These are phyloP conservation scores for Macrochelys suwanniensis DNA, from an alignment of 2,797 vertebrate genomes.

Conservation along the genomic window DNA sequence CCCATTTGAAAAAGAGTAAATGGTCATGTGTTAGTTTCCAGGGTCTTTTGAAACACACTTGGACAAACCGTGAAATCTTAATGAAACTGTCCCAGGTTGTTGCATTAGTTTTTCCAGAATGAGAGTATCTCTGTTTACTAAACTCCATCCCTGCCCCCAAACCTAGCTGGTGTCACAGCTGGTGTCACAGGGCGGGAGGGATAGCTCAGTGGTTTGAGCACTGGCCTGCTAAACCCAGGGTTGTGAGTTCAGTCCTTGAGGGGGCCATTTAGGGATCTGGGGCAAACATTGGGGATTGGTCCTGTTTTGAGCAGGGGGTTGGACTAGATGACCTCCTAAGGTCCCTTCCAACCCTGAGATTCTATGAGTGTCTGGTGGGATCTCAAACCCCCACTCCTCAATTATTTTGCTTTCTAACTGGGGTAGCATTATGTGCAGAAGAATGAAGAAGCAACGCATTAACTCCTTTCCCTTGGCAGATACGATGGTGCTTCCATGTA, in stretches of 20 bases:
- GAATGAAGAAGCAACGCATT: not conserved
- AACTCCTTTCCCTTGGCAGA: not conserved
- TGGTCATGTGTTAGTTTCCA: not conserved
- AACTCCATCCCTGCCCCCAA: not conserved
- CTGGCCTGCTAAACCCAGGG: no score
- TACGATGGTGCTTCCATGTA: not conserved
- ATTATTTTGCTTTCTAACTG: not conserved
- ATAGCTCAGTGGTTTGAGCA: no score
- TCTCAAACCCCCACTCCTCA: not conserved
- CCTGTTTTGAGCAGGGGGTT: no score
- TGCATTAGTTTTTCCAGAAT: not conserved
- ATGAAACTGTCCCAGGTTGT: not conserved
- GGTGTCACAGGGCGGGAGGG: no score
- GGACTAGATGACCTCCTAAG: no score
- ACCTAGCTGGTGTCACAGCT: conserved; percentile 9
- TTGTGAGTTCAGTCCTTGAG: no score
- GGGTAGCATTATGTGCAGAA: not conserved
- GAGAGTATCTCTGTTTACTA: not conserved
- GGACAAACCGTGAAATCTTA: not conserved
- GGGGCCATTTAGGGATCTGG: no score
- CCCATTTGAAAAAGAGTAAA: not conserved
- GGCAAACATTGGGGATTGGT: no score
- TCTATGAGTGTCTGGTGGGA: not conserved
- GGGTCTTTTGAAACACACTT: not conserved
- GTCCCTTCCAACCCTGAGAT: no score